Evolutionary conservation across 1,140 invertebrate genomes (phyloP).

Genomic region (Pectinophora gossypiella): DNA sequence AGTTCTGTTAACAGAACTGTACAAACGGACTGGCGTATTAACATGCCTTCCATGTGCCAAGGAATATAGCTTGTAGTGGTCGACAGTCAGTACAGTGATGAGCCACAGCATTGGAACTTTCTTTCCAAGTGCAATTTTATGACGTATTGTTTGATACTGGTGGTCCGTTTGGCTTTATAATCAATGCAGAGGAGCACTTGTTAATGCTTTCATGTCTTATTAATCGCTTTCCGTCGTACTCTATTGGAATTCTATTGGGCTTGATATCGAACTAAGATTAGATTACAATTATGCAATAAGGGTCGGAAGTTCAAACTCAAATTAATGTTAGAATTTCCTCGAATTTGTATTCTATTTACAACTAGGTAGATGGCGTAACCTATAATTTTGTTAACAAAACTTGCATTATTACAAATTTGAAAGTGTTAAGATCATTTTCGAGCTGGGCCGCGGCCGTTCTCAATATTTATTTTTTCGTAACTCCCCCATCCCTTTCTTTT

Average conservation of each 20-base stretch:
- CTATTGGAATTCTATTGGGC: no score
- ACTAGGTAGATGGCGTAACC: conserved; percentile 4
- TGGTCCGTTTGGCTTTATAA: conserved; percentile 1
- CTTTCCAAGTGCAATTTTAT: not conserved
- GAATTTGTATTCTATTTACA: not conserved
- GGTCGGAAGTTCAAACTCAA: no score
- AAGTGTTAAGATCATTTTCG: conserved; percentile 27
- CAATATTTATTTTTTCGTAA: conserved; percentile 17
- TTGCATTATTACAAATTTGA: conserved; percentile 12
- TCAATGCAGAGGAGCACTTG: not conserved
- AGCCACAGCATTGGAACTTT: not conserved
- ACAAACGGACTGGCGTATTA: no score
- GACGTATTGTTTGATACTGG: not conserved
- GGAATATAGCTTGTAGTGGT: no score
- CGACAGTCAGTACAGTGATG: no score
- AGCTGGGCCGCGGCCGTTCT: not conserved
- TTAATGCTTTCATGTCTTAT: not conserved
- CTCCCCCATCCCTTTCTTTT: conserved; percentile 8
- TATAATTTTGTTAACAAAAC: conserved; percentile 28
- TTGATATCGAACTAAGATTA: no score
- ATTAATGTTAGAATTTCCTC: no score
- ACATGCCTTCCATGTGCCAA: no score
- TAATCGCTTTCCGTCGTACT: no score
- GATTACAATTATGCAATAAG: no score
- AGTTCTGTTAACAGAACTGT: no score